A percentile compares a stretch with the other conserved stretches of the same genome.
Conservation (phyloP, 2,113 vertebrate species). For the Alosa alosa region DNA sequence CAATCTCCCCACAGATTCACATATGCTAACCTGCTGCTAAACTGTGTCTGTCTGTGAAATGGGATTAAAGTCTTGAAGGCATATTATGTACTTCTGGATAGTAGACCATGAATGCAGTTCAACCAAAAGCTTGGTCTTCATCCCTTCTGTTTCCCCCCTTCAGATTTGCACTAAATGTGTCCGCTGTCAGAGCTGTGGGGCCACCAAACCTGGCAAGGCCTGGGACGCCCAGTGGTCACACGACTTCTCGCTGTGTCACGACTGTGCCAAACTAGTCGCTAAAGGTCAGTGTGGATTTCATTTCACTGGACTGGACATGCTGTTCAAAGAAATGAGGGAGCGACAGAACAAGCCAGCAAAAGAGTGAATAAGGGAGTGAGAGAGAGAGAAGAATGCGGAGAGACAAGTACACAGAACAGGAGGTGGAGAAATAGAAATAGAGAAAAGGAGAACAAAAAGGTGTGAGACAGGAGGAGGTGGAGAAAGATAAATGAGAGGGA, state of each 20-base stretch:
- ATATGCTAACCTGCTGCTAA: neutral
- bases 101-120: neutral
- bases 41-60: neutral
- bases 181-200: slow-evolving; percentile 94
- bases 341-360: neutral
- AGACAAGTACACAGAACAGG: neutral
- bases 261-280: slow-evolving; percentile 96
- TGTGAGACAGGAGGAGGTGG: neutral
- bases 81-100: too few relatives aligned
- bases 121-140: neutral
- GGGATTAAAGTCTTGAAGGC: neutral
- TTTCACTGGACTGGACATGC: neutral
- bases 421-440: neutral
- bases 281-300: slow-evolving; percentile 78
- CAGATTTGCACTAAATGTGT: slow-evolving; percentile 98
- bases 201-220: slow-evolving; percentile 95
- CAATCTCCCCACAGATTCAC: too few relatives aligned
- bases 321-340: neutral
- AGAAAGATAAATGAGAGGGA: neutral
- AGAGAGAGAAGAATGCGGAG: neutral
- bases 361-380: neutral
- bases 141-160: neutral
- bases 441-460: neutral
- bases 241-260: slow-evolving; percentile 97
- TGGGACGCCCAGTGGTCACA: slow-evolving; percentile 99